A percentile compares a stretch with the other conserved stretches of the same genome.
Evolutionary conservation across 2,888 invertebrate species (phyloP).

Genomic region (Habroteleia sp.): DNA sequence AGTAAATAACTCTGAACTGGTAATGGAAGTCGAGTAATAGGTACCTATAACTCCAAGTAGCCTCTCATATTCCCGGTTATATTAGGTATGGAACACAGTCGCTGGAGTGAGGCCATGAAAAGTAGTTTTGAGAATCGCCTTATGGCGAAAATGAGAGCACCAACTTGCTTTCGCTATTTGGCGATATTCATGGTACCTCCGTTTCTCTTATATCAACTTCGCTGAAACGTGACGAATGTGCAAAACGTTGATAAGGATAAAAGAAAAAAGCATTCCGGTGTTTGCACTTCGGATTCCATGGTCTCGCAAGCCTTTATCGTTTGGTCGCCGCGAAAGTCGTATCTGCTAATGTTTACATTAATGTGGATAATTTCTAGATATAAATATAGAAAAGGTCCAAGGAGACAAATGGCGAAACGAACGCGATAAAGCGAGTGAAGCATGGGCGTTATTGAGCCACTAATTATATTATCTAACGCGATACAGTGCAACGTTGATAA

Average conservation of each 20-base stretch:
- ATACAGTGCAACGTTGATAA: conserved; percentile 7
- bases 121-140: conserved; percentile 41
- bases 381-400: neutral
- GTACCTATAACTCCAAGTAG: conserved; percentile 32
- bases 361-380: conserved; percentile 8
- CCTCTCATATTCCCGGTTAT: conserved; percentile 24
- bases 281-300: conserved; percentile 3
- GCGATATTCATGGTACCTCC: neutral
- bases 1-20: conserved; percentile 41
- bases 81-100: conserved; percentile 24
- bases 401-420: conserved; percentile 6
- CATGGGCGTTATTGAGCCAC: conserved; percentile 7
- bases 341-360: conserved; percentile 14
- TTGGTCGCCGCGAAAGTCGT: neutral
- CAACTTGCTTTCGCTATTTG: conserved; percentile 35
- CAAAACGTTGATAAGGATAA: conserved; percentile 3
- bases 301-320: no score
- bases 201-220: conserved; percentile 26
- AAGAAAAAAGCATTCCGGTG: conserved; percentile 5
- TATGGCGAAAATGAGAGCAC: conserved; percentile 30
- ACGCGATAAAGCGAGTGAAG: conserved; percentile 1
- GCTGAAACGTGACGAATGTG: conserved; percentile 13
- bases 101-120: conserved; percentile 43
- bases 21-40: conserved; percentile 49
- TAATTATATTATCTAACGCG: conserved; percentile 37